Evolutionary conservation across 1,140 invertebrate genomes (phyloP), one percentile per base, ranked within the genome.

Genomic region (Ditylenchus dipsaci): DNA sequence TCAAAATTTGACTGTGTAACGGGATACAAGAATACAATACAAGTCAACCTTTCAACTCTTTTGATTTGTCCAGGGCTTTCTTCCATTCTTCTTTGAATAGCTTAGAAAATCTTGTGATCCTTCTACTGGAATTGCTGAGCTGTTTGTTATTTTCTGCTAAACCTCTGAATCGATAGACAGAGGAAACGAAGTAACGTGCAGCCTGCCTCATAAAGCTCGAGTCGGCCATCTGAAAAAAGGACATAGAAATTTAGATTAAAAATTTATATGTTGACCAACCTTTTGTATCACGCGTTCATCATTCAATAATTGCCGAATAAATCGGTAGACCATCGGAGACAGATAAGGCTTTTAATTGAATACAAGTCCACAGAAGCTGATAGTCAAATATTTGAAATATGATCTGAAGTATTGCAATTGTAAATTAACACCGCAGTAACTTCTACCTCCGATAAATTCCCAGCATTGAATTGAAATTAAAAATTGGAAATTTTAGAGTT

Each of bases 1-100:
- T 7, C n/a, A 27, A 3, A 5, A 38, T 38, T 11, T 3, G 11
- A 38, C 3, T 38, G 3, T 38, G 11, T 11, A 11, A 38, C 33
- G 19, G 49, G 17, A 65, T 13, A 57, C 63, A 65, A 7, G 23
- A 30, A 38, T 9, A 29, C 1, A 63, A 67, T 38, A 15, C 19
- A 61, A 15, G 9, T 43, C 3, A 27, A n/a, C 19, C 1, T 19
- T 26, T 21, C 11, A 29, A n/a, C 11, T 26, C 53, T 38, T 69
- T 49, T n/a, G 27, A 13, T 19, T 23, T 17, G 33, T 60, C 62
- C n/a, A 69, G n/a, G 19, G 21, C 19, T 45, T 69, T 69, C 30
- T 69, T 69, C 33, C 29, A 69, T 67, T 69, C 68, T n/a, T 69
- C 49, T 7, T 69, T 42, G 47, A 69, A 69, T 17, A 38, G 57